phyloP scores from a whole-genome alignment of 2,113 vertebrate species.

The Apaloderma vittatum region DNA sequence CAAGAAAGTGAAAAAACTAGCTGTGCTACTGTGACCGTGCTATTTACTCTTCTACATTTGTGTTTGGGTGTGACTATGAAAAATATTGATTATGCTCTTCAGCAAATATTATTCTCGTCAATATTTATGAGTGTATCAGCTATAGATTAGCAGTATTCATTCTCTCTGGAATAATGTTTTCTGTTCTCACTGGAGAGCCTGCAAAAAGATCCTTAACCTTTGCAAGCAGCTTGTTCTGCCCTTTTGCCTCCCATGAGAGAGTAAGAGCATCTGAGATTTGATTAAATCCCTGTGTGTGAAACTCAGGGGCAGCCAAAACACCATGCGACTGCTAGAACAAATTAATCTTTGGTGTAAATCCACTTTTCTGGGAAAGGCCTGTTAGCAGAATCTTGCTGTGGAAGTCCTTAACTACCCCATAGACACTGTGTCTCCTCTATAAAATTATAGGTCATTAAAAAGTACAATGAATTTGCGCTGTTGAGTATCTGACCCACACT shows the following conservation, averaged over 20 bases:
- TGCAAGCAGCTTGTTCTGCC: neutral
- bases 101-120: slow-evolving; percentile 34
- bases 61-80: slow-evolving; percentile 33
- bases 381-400: neutral
- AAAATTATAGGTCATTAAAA: neutral
- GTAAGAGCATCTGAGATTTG: neutral
- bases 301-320: neutral
- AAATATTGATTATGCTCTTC: slow-evolving; percentile 10
- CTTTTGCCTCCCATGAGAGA: neutral
- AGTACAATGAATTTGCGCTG: neutral
- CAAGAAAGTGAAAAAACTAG: neutral
- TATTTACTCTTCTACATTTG: neutral
- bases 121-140: slow-evolving; percentile 16
- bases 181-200: slow-evolving; percentile 25
- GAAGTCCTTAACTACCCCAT: neutral
- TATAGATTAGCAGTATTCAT: slow-evolving; percentile 24
- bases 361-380: neutral
- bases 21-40: neutral
- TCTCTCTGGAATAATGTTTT: slow-evolving; percentile 35
- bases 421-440: neutral
- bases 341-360: neutral
- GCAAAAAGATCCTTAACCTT: slow-evolving; percentile 37
- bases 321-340: neutral
- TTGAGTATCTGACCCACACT: neutral
- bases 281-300: neutral